These are phyloP conservation scores for Cynopterus brachyotis DNA, from an alignment of 2,113 vertebrate species.

Conservation along the genomic window DNA sequence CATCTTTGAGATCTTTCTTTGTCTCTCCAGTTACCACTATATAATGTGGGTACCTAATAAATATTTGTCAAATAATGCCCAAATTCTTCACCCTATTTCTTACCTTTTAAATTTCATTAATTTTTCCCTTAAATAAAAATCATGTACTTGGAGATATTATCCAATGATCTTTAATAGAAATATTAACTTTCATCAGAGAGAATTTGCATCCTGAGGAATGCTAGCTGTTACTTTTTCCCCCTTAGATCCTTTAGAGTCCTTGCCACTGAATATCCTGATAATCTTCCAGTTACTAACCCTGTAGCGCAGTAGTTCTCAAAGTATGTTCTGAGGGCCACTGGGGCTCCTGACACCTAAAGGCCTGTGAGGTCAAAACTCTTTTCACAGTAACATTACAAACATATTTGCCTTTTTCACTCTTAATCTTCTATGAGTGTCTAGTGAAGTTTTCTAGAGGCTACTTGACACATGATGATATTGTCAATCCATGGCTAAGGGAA, in stretches of 20 bases:
- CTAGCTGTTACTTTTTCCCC: neutral
- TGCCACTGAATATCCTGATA: neutral
- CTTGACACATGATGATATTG: neutral
- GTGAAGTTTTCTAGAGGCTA: neutral
- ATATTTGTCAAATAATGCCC: neutral
- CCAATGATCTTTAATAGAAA: neutral
- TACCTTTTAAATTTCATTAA: neutral
- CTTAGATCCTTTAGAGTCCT: neutral
- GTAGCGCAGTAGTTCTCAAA: neutral
- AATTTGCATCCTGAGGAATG: neutral
- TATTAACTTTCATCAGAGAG: neutral
- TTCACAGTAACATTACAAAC: neutral
- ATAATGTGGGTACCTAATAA: neutral
- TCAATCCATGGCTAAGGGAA: neutral
- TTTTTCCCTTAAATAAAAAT: constrained; percentile 18
- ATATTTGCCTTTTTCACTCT: neutral
- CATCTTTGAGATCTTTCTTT: neutral
- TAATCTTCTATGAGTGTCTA: neutral
- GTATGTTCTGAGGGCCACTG: neutral
- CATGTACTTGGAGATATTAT: neutral
- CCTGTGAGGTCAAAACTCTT: neutral
- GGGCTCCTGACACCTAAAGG: neutral
- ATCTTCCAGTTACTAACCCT: neutral
- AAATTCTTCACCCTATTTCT: neutral
- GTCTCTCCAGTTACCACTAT: neutral